phyloP scores from a whole-genome alignment of 1,140 invertebrate genomes.

The Sycophaga agraensis region DNA sequence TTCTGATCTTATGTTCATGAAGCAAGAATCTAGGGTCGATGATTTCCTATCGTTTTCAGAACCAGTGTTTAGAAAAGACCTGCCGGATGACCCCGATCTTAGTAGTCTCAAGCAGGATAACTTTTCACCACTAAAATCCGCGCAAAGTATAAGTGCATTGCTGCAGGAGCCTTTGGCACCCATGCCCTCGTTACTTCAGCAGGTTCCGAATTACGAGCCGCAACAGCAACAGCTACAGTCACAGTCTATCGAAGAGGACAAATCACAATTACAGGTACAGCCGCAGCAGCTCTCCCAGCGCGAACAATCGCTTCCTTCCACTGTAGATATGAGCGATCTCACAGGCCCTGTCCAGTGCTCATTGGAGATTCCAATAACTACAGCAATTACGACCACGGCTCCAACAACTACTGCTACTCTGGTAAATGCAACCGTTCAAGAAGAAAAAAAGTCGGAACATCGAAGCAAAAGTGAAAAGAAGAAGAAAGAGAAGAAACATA shows the following conservation, averaged over 20 bases:
- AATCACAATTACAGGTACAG: background rate
- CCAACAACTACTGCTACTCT: constrained; percentile 15
- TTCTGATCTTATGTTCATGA: background rate
- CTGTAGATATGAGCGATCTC: constrained; percentile 38
- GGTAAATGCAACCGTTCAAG: background rate
- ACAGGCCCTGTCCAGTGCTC: constrained; percentile 30
- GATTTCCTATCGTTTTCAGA: constrained; percentile 11
- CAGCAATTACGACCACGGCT: background rate
- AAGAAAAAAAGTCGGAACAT: constrained; percentile 52
- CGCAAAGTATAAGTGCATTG: constrained; percentile 51
- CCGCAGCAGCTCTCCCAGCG: constrained; percentile 6
- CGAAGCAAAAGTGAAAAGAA: constrained; percentile 64
- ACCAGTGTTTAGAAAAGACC: background rate
- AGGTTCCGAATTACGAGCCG: constrained; percentile 12
- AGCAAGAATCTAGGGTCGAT: constrained; percentile 2
- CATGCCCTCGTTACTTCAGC: constrained; percentile 45
- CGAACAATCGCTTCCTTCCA: constrained; percentile 31
- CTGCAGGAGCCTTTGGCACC: constrained; percentile 48
- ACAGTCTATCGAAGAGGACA: background rate
- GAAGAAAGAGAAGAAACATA: constrained; percentile 68
- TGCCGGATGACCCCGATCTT: background rate
- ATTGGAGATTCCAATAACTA: constrained; percentile 10
- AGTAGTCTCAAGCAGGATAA: constrained; percentile 11
- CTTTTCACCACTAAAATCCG: constrained; percentile 50
- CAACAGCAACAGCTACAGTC: constrained; percentile 25